These are phyloP conservation scores for Sphaerodactylus townsendi DNA, from an alignment of 2,113 vertebrate species.

Conservation along the genomic window DNA sequence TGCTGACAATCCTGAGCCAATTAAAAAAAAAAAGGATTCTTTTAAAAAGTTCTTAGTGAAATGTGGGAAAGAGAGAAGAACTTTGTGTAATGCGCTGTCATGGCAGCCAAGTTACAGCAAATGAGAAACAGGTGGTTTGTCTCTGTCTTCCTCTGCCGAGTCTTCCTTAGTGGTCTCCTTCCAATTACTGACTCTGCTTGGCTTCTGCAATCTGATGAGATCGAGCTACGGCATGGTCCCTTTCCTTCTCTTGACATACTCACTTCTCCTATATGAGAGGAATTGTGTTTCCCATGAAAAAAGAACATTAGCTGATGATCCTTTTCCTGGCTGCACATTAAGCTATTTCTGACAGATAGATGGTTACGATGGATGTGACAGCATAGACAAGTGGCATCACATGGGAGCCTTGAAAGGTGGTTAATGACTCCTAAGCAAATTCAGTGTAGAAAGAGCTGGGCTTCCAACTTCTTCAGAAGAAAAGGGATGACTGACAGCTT, in stretches of 20 bases:
- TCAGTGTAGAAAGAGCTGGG: conserved; percentile 47
- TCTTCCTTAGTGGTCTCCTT: too few species aligned
- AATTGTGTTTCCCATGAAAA: conserved; percentile 60
- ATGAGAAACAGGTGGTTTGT: too few species aligned
- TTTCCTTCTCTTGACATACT: conserved; percentile 3
- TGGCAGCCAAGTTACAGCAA: too few species aligned
- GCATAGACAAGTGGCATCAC: conserved; percentile 59
- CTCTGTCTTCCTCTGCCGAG: too few species aligned
- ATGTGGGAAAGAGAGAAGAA: accelerated
- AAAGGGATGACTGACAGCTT: conserved; percentile 21
- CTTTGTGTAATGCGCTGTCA: background rate
- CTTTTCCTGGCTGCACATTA: conserved; percentile 44
- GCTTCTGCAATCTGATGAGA: too few species aligned
- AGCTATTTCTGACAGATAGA: conserved; percentile 61
- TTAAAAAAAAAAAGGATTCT: conserved; percentile 2
- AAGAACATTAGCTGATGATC: conserved; percentile 59
- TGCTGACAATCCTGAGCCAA: background rate
- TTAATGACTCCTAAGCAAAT: conserved; percentile 57
- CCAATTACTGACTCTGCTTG: too few species aligned
- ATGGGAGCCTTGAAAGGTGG: conserved; percentile 57
- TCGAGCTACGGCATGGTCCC: too few species aligned
- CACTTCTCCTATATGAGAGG: background rate
- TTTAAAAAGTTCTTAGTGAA: background rate
- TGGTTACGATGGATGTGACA: conserved; percentile 60
- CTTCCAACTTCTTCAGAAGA: conserved; percentile 60